phyloP scores from a whole-genome alignment of 2,888 invertebrate species.

The Caradrina kadenii region DNA sequence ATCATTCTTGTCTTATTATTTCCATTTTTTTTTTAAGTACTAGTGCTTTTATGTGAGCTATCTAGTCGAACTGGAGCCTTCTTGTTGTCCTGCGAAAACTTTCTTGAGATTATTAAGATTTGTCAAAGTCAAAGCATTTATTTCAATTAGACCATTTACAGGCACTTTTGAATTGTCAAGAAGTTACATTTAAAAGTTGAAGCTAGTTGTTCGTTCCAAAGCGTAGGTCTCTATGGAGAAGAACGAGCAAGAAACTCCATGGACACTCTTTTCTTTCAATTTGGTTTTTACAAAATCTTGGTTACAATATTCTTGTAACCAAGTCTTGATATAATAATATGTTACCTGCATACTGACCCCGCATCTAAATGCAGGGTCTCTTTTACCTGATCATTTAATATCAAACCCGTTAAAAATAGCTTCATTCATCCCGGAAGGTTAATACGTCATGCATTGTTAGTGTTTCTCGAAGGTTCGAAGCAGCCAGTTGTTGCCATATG shows the following conservation, averaged over 20 bases:
- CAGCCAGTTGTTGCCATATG: conserved; percentile 21
- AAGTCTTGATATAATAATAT: neutral
- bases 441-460: conserved; percentile 8
- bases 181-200: too few relatives aligned
- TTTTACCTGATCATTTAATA: neutral
- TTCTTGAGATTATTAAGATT: neutral
- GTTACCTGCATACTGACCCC: too few relatives aligned
- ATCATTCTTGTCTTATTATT: neutral
- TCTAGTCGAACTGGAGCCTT: too few relatives aligned
- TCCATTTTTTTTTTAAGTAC: neutral
- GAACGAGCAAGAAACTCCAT: too few relatives aligned
- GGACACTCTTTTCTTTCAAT: too few relatives aligned
- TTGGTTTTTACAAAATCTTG: too few relatives aligned
- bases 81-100: neutral
- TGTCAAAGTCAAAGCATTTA: too few relatives aligned
- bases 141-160: too few relatives aligned
- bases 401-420: neutral
- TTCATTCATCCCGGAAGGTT: neutral
- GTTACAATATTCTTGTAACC: too few relatives aligned
- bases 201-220: too few relatives aligned
- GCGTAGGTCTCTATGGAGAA: too few relatives aligned
- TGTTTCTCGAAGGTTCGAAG: conserved; percentile 22
- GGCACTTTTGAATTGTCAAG: too few relatives aligned
- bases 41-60: neutral
- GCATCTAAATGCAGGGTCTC: neutral